Base-by-base conservation (phyloP, 23 tunicate species). In the Aplidium turbinatum region DNA sequence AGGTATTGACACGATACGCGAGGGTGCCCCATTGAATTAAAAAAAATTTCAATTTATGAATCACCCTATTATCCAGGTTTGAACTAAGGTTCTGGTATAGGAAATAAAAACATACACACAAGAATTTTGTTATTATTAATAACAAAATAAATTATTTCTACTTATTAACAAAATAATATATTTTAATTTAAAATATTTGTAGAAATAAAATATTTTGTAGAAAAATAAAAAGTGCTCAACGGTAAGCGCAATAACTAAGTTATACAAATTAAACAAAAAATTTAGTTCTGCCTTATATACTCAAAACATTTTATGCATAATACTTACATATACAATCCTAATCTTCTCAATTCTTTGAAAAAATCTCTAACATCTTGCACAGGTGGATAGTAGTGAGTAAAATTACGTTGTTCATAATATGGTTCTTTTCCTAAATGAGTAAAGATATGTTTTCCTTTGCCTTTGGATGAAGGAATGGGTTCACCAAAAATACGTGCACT, bases 401-500 rank as follows among this genome's bases (percentile, higher is more conserved):
- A 76, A 27, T 38, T 27, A 2, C 32, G 18, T 11, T 76, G 9
- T 25, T 76, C 63, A 36, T 76, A 76, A 42, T 36, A 76, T 38
- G 82, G 82, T 29, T 76, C 58, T 40, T 23, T 39, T 13, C 31
- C 5, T 19, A 76, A 62, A 38, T 11, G 24, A 23, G 25, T 19
- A 7, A 29, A 13, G 26, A 76, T 45, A 16, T 61, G 35, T 35
- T 63, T 62, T 27, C 57, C 28, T 40, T 60, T 53, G 22, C 22
- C 25, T 38, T 9, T 35, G 11, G 58, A 4, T 21, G 56, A 21
- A 22, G 82, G 82, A 21, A 31, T 2, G 3, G 18, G 58, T 63
- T 76, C 82, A 19, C 57, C 57, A 76, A 76, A 76, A 9, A 76
- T 76, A 38, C 73, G 38, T 2, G 71, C 71, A 76, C 82, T 76